Conservation (phyloP, 2,888 invertebrate genomes). For the Agrotis exclamationis region DNA sequence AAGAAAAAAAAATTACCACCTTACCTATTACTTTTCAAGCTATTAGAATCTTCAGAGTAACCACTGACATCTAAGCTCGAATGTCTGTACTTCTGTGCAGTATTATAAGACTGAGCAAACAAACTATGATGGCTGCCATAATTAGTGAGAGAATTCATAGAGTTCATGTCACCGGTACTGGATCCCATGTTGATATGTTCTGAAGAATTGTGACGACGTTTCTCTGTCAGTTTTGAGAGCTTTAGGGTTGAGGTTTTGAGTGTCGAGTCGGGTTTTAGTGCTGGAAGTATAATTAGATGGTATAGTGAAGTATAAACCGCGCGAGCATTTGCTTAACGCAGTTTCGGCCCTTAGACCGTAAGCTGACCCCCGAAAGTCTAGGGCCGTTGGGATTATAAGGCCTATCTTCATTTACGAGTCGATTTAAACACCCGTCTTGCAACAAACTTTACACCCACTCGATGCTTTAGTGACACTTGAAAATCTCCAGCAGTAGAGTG, state of each 20-base stretch:
- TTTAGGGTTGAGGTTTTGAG: slow-evolving; percentile 81
- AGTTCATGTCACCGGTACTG: slow-evolving; percentile 74
- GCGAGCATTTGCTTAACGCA: too few species aligned
- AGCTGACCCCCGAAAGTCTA: too few species aligned
- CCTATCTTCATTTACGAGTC: too few species aligned
- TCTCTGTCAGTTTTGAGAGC: slow-evolving; percentile 89
- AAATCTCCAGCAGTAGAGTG: too few species aligned
- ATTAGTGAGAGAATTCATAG: slow-evolving; percentile 82
- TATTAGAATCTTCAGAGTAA: slow-evolving; percentile 93
- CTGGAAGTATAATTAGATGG: slow-evolving; percentile 82
- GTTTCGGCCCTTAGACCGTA: too few species aligned
- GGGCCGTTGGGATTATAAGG: too few species aligned
- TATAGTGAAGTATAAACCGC: too few species aligned
- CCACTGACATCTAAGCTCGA: slow-evolving; percentile 88
- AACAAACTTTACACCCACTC: too few species aligned
- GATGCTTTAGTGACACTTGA: too few species aligned
- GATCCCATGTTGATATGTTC: slow-evolving; percentile 82
- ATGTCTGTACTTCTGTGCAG: slow-evolving; percentile 79
- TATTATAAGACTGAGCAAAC: slow-evolving; percentile 84
- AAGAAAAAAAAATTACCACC: too few species aligned
- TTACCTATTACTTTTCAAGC: slow-evolving; percentile 92
- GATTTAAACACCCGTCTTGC: too few species aligned
- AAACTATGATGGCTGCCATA: slow-evolving; percentile 86
- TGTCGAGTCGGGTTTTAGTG: slow-evolving; percentile 79
- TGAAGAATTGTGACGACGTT: slow-evolving; percentile 89